Conservation (phyloP, 2,888 invertebrate species). For the Drosophila kuntzei region DNA sequence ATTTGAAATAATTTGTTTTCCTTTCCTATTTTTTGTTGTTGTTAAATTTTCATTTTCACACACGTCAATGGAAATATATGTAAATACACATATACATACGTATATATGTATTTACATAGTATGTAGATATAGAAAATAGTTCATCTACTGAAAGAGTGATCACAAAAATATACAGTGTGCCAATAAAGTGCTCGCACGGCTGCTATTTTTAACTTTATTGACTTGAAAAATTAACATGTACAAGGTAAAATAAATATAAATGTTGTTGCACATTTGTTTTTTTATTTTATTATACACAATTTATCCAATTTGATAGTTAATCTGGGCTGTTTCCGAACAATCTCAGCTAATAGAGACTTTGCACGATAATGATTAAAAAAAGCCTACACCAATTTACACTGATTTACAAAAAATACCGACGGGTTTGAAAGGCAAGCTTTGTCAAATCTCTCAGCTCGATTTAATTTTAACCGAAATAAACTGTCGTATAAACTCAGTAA, state of each 20-base stretch:
- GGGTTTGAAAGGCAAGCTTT: neutral
- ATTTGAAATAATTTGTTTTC: constrained; percentile 1
- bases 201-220: constrained; percentile 57
- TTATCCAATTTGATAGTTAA: constrained; percentile 31
- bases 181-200: constrained; percentile 42
- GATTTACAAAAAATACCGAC: no score
- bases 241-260: constrained; percentile 37
- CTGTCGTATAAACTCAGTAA: neutral
- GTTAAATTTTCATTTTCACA: constrained; percentile 69
- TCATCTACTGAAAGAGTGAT: constrained; percentile 55
- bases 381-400: neutral
- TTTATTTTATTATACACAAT: constrained; percentile 25
- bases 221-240: constrained; percentile 52
- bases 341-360: constrained; percentile 22
- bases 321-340: constrained; percentile 6
- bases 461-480: neutral
- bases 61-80: constrained; percentile 54
- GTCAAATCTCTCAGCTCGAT: neutral
- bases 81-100: constrained; percentile 8
- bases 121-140: constrained; percentile 35
- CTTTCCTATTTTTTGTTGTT: constrained; percentile 30
- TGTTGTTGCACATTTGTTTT: constrained; percentile 37
- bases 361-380: constrained; percentile 1
- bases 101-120: neutral
- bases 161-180: constrained; percentile 41